phyloP scores from a whole-genome alignment of 1,140 invertebrate species.

The Drosophila santomea region DNA sequence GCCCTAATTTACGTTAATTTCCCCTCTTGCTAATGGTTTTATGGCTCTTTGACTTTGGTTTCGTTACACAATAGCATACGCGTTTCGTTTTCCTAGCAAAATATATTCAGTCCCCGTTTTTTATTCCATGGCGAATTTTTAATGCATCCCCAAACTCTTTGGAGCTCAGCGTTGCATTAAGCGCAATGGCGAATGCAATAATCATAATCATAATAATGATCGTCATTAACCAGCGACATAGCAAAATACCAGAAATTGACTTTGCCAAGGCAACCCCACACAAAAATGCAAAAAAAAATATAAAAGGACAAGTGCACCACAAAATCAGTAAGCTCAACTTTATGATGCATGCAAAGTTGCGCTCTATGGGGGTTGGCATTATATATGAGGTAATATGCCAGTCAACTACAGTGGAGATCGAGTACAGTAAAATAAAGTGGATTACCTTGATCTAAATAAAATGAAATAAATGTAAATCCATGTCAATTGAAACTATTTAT shows the following conservation, averaged over 20 bases:
- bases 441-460: neutral
- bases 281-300: neutral
- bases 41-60: constrained; percentile 13
- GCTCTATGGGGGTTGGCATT: constrained; percentile 21
- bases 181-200: constrained; percentile 46
- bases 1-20: constrained; percentile 22
- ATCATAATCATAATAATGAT: constrained; percentile 58
- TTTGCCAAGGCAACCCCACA: constrained; percentile 44
- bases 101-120: too few relatives aligned
- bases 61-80: constrained; percentile 36
- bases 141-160: constrained; percentile 40
- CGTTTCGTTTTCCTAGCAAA: constrained; percentile 20
- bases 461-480: too few relatives aligned
- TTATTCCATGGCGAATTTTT: constrained; percentile 16
- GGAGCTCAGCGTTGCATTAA: constrained; percentile 66
- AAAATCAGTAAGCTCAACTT: constrained; percentile 57
- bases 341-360: constrained; percentile 42
- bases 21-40: constrained; percentile 45
- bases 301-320: constrained; percentile 31
- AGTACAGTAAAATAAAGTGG: neutral
- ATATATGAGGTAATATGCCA: neutral
- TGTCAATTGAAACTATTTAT: too few relatives aligned
- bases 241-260: constrained; percentile 61
- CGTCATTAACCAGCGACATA: constrained; percentile 56
- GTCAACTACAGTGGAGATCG: constrained; percentile 11